Evolutionary conservation across 30 jellyfish, hydroid and myxozoan species (phyloP), one percentile per base, ranked within the genome.

Genomic region (Aurelia sp.): DNA sequence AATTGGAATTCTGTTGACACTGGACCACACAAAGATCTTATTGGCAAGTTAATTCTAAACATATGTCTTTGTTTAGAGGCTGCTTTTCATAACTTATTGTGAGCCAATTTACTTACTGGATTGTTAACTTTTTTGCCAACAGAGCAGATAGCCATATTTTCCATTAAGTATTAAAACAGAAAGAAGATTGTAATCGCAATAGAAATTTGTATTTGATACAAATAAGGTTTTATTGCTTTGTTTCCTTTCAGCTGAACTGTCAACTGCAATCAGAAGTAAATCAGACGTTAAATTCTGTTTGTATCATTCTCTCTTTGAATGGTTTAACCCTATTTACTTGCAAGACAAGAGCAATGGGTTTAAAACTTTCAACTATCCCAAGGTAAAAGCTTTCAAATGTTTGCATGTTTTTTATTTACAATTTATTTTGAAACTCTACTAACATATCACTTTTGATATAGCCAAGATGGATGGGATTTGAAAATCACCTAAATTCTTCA

Each of bases 1-100:
- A 91, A 91, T 60, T 91, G 98, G 98, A 91, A 91, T 85, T 74
- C 98, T 35, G 98, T 91, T 31, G 98, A 91, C 40, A 84, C 48
- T 79, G 98, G 98, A 57, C 98, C 98, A 9, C 98, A 91, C 74
- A 70, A 88, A 57, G 98, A 91, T 66, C 60, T 91, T 17, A 78
- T 91, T 71, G 96, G 98, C 85, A 79, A 37, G 41, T 20, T 15
- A 9, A 44, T 44, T 9, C 16, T 44, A 37, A 37, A 37, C 55
- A 9, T 8, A 10, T 4, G 51, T 44, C 15, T 9, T 10, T 44
- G 15, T 44, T 10, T 13, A 44, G 55, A 44, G 15, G 10, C 15
- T 44, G 55, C 15, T 44, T 44, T 44, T 37, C 10, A 9, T 44
- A 7, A 44, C 55, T 44, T 44, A 44, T 37, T 5, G 50, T 37